Base-by-base conservation (phyloP, 2,888 invertebrate genomes). In the Parasteatoda lunata region DNA sequence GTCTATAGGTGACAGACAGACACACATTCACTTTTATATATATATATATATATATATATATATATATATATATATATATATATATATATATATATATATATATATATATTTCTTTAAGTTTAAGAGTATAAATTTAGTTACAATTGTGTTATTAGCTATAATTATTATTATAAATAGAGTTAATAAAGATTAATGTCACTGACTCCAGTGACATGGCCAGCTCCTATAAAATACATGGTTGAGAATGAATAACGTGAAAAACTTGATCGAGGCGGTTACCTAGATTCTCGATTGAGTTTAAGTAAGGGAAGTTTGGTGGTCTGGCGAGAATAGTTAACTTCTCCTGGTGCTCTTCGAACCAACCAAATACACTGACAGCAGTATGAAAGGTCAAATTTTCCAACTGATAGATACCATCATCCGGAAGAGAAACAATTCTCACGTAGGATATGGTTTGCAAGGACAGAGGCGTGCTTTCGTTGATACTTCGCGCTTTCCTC, bases 351-450 rank as follows among this genome's bases (percentile, higher is more conserved):
- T 54, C 59, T 59, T 78, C 54, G 7, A 69, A 51, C 45, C 45
- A 68, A 9, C 0, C 68, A 59, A 48, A 4, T 9, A 51, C 59
- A 70, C 9, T 69, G 5, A 4, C 8, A 70, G 70, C 47, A 47
- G 69, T 70, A 78, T 70, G 59, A 66, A 3, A 52, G 4, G 8
- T 51, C 78, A 66, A 47, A 70, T 78, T 70, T 45, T 70, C 54
- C 7, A 15, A 52, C 59, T 59, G 70, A 15, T 59, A 70, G 47
- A 78, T 78, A 45, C 69, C 77, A 69, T 69, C 45, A n/a, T 68
- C 4, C 77, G 11, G 52, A 69, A 49, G 45, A 68, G 54, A 78
- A 69, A 49, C 77, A 69, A 30, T 78, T 7, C 47, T 4, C 52
- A 51, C 69, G 54, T 8, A 69, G 11, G 77, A 52, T 13, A 13